Conservation (phyloP, 2,797 vertebrate genomes). For the Coranthus polyacanthus region DNA sequence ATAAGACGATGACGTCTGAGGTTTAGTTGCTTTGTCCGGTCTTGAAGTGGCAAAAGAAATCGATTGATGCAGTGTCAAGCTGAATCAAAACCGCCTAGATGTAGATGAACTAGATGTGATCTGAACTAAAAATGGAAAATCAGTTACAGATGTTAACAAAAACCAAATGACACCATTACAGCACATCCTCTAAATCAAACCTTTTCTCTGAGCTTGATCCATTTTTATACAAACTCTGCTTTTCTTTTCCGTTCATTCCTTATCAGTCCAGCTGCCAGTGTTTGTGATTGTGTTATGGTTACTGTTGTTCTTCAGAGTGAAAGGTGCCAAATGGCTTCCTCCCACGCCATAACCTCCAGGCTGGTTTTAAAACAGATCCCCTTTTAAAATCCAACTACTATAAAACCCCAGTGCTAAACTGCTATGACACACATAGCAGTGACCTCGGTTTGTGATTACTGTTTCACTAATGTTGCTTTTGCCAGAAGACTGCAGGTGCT, state of each 20-base stretch:
- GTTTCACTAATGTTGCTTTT: not conserved
- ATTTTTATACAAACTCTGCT: conserved; percentile 31
- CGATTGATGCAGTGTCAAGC: not conserved
- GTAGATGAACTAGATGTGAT: conserved; percentile 17
- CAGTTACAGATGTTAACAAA: conserved; percentile 33
- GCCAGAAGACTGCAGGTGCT: conserved; percentile 47
- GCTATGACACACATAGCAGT: conserved; percentile 21
- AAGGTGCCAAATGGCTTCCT: conserved; percentile 65
- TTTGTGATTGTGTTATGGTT: conserved; percentile 78
- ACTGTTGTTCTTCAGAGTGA: conserved; percentile 58
- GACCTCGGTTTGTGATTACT: conserved; percentile 25
- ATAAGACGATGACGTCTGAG: not conserved
- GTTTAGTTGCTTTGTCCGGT: too few relatives aligned
- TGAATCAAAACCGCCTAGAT: not conserved
- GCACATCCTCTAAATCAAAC: conserved; percentile 39
- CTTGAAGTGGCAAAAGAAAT: not conserved
- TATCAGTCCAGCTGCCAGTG: conserved; percentile 73
- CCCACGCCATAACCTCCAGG: conserved; percentile 50
- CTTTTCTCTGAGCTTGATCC: conserved; percentile 20
- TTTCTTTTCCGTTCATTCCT: conserved; percentile 28
- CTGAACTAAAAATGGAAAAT: conserved; percentile 9
- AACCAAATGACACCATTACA: conserved; percentile 29
- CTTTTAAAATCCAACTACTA: conserved; percentile 28
- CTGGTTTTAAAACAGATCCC: conserved; percentile 45
- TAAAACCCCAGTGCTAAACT: conserved; percentile 22